phyloP scores from a whole-genome alignment of 2,797 vertebrate species.

The Megalops cyprinoides region DNA sequence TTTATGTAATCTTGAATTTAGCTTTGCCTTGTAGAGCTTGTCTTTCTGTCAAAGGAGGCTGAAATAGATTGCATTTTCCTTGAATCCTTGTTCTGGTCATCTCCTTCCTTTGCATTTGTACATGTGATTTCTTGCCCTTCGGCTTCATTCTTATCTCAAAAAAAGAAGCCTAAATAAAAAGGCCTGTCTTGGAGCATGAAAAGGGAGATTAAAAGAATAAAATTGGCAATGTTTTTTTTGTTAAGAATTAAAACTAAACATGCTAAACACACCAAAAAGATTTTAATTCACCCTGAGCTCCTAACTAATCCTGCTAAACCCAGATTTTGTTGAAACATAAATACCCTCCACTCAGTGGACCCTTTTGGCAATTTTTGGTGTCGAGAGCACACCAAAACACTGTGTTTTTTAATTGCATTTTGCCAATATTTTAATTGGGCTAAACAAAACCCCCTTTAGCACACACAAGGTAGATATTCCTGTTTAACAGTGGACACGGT shows the following conservation, averaged over 20 bases:
- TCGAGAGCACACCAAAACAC: neutral
- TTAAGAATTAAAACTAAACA: slow-evolving; percentile 61
- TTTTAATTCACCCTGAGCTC: slow-evolving; percentile 57
- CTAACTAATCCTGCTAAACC: slow-evolving; percentile 25
- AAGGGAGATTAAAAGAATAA: slow-evolving; percentile 72
- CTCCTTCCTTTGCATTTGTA: slow-evolving; percentile 27
- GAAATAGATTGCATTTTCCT: slow-evolving; percentile 29
- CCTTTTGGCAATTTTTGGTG: neutral
- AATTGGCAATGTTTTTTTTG: slow-evolving; percentile 54
- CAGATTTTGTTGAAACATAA: neutral
- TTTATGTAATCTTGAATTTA: neutral
- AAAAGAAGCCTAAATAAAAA: slow-evolving; percentile 62
- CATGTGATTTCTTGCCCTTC: slow-evolving; percentile 41
- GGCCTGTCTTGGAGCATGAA: slow-evolving; percentile 51
- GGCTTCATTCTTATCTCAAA: slow-evolving; percentile 50
- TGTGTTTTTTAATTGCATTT: neutral
- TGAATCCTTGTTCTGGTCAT: slow-evolving; percentile 30
- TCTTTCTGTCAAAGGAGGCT: neutral
- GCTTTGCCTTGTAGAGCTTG: neutral
- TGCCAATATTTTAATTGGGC: neutral
- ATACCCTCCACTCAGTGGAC: neutral
- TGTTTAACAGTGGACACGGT: too few species aligned
- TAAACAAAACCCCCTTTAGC: too few species aligned
- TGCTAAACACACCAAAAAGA: slow-evolving; percentile 48
- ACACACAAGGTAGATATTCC: too few species aligned